A percentile compares a stretch with the other conserved stretches of the same genome.
phyloP scores from a whole-genome alignment of 1,140 invertebrate species.

The Manduca sexta region DNA sequence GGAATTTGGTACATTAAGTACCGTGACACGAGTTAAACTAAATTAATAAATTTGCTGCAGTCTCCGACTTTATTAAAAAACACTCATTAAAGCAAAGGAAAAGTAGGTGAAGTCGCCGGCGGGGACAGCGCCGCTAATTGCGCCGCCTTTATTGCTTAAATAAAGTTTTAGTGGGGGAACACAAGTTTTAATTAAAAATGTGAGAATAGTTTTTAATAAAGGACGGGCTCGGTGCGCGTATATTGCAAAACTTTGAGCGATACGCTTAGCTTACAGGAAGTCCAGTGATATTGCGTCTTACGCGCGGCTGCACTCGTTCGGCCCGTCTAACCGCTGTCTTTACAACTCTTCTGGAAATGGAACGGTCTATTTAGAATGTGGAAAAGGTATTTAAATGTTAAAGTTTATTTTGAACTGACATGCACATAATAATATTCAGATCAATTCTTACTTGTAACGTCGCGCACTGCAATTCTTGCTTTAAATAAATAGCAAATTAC shows the following conservation, averaged over 20 bases:
- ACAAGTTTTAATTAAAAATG: conserved; percentile 74
- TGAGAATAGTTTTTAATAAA: conserved; percentile 74
- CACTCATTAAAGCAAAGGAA: conserved; percentile 71
- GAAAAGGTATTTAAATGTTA: too few relatives aligned
- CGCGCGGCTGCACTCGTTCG: conserved; percentile 12
- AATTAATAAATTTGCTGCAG: conserved; percentile 72
- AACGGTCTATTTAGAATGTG: too few relatives aligned
- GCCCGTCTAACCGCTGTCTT: too few relatives aligned
- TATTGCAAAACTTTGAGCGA: conserved; percentile 72
- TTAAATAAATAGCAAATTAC: conserved; percentile 10
- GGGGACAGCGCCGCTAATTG: conserved; percentile 72
- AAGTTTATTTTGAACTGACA: too few relatives aligned
- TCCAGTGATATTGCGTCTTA: conserved; percentile 53
- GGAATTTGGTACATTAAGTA: conserved; percentile 24
- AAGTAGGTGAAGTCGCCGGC: conserved; percentile 71
- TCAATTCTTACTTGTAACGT: too few relatives aligned
- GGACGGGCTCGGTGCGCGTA: conserved; percentile 66
- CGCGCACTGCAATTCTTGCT: too few relatives aligned
- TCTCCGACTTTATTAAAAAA: conserved; percentile 72
- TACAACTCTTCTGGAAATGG: too few relatives aligned
- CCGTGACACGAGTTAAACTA: conserved; percentile 67
- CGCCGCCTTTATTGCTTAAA: conserved; percentile 73
- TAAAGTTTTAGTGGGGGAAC: conserved; percentile 73
- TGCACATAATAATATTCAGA: too few relatives aligned
- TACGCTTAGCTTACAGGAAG: conserved; percentile 66